Evolutionary conservation across 1,140 invertebrate genomes (phyloP), one percentile per base, ranked within the genome.

Genomic region (Drosophila orosa): DNA sequence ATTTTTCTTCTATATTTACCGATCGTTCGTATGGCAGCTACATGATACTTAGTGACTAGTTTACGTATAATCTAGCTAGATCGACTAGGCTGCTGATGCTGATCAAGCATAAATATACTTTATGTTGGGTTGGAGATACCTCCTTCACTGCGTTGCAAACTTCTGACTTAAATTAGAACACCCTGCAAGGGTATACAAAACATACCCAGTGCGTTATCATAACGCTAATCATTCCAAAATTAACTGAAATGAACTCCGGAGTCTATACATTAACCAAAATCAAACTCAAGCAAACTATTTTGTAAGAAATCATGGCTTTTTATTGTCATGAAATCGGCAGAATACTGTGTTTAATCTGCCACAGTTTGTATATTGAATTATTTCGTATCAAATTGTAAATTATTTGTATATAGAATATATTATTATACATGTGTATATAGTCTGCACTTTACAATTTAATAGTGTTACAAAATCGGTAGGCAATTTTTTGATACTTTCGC

Each of bases 381-480:
- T 87, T 87, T 52, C 47, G 71, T 86, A 87, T 86, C 79, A 87
- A 86, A 87, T 83, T 76, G 75, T 85, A 80, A 77, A 83, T 73
- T 73, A 76, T 75, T 82, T 84, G 83, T 77, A 87, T 85, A 86
- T 68, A 78, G 47, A 72, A 48, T 54, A 60, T 47, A 72, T 58
- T 58, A 60, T 60, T 60, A 60, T 77, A 47, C 61, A 52, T 40
- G 27, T 75, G 61, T 72, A 72, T 83, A 85, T 68, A 80, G 77
- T 74, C 73, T 58, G 73, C 67, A 69, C 55, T 85, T 80, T 61
- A 78, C 68, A 83, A 59, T 78, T 78, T n/a, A 69, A 55, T 48
- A 52, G 63, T 74, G 48, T 76, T 62, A 84, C 45, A 85, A 80
- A 85, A 87, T 87, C 80, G 54, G 55, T 68, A 85, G 81, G 77